Base-by-base conservation (phyloP, 1,140 invertebrate genomes). In the Zaprionus ornatus region DNA sequence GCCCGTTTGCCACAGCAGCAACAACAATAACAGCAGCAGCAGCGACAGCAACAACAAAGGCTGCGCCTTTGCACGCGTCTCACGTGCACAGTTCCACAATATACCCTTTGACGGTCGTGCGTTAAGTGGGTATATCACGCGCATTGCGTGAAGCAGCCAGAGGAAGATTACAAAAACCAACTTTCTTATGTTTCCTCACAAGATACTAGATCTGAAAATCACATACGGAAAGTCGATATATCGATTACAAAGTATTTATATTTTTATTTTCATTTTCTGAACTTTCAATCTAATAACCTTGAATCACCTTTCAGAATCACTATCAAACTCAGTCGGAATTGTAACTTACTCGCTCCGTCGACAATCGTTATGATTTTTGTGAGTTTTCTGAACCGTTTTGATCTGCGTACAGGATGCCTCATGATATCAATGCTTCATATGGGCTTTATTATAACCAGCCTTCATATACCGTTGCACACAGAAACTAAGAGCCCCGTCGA, bases 11-110 rank as follows among this genome's bases (percentile, higher is more conserved):
- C 60, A 54, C 48, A 60, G 21, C 66, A 61, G 17, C 56, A 40
- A 27, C 29, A 40, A 27, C 42, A 37, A 45, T 25, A 66, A 32
- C n/a, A 65, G 45, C 19, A 71, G 23, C 40, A 40, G 12, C 15
- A n/a, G 15, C 37, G 15, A n/a, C 17, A 48, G 19, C 19, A 70
- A 61, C 74, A 64, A 76, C 37, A 72, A 76, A 76, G 68, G 73
- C 73, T 75, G 73, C 73, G 55, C 73, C 73, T 76, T 72, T 73
- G 63, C 74, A 77, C 74, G 59, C 74, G 70, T 32, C 74, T 77
- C 61, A 72, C 68, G 68, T 72, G 74, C 61, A 73, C 27, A 55
- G 52, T 50, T 50, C 48, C 59, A 27, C 54, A 55, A 70, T 27
- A 63, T 70, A 70, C 67, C 67, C 59, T 70, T 7, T 4, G 3